Evolutionary conservation across 2,113 vertebrate genomes (phyloP).

Genomic region (Platichthys stellatus): DNA sequence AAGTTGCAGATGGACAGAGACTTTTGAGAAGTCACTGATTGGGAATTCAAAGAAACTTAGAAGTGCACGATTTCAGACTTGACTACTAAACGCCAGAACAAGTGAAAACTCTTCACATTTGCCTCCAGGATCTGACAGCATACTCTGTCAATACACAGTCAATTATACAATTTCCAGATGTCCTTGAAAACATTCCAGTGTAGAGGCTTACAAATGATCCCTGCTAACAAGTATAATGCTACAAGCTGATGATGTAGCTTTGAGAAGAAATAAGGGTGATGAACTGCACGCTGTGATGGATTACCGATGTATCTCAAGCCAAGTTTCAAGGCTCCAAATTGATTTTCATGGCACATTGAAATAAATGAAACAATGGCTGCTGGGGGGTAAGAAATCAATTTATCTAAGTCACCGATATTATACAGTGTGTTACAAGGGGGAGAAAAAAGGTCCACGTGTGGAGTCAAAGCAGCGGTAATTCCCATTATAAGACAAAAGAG

Average conservation of each 20-base stretch:
- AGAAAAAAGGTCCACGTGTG: neutral
- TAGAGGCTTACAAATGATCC: constrained; percentile 22
- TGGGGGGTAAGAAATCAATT: constrained; percentile 29
- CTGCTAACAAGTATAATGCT: constrained; percentile 15
- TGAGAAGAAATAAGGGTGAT: neutral
- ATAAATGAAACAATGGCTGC: constrained; percentile 41
- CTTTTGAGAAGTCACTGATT: neutral
- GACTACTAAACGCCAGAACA: neutral
- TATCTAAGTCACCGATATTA: constrained; percentile 27
- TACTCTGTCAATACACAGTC: constrained; percentile 9
- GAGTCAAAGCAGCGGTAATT: neutral
- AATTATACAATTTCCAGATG: constrained; percentile 20
- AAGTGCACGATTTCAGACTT: neutral
- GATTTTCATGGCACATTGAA: constrained; percentile 42
- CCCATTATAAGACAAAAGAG: neutral
- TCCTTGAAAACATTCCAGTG: constrained; percentile 23
- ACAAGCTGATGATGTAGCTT: constrained; percentile 8
- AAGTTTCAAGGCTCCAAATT: constrained; percentile 47
- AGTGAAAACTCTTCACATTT: neutral
- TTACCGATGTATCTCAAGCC: constrained; percentile 11
- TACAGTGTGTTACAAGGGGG: neutral
- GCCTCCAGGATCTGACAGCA: constrained; percentile 16
- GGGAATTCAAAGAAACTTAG: neutral
- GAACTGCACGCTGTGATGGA: constrained; percentile 39
- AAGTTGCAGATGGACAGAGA: neutral